These are phyloP conservation scores for Brenthis hecate DNA, from an alignment of 2,888 invertebrate genomes.

Conservation along the genomic window DNA sequence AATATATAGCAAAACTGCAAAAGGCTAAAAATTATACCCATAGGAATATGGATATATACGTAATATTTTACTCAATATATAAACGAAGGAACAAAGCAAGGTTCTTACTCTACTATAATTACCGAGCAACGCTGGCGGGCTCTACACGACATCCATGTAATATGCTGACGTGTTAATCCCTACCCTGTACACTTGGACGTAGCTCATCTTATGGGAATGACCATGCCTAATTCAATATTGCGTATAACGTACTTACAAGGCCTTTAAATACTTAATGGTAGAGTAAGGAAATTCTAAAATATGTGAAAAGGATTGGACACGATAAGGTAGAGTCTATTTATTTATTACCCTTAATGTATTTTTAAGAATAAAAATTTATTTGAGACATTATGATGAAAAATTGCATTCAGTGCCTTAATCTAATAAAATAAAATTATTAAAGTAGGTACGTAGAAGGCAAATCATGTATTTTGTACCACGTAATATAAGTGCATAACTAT, in stretches of 20 bases:
- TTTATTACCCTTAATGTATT: neutral
- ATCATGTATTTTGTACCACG: too few species aligned
- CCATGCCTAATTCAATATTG: constrained; percentile 53
- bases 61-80: neutral
- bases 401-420: neutral
- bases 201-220: constrained; percentile 47
- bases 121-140: constrained; percentile 41
- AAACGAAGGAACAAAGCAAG: neutral
- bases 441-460: too few species aligned
- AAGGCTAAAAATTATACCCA: too few species aligned
- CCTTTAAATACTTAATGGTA: constrained; percentile 1
- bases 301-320: neutral
- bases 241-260: constrained; percentile 33
- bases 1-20: too few species aligned
- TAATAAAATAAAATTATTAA: too few species aligned
- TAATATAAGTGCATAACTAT: too few species aligned
- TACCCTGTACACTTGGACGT: constrained; percentile 44
- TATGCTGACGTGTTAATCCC: constrained; percentile 58
- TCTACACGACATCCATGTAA: constrained; percentile 52
- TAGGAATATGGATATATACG: neutral
- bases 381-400: neutral
- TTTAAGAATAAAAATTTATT: constrained; percentile 19
- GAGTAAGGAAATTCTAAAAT: neutral
- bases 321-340: neutral
- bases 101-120: constrained; percentile 32